Evolutionary conservation across 2,113 vertebrate species (phyloP).

Genomic region (Pseudonaja textilis): DNA sequence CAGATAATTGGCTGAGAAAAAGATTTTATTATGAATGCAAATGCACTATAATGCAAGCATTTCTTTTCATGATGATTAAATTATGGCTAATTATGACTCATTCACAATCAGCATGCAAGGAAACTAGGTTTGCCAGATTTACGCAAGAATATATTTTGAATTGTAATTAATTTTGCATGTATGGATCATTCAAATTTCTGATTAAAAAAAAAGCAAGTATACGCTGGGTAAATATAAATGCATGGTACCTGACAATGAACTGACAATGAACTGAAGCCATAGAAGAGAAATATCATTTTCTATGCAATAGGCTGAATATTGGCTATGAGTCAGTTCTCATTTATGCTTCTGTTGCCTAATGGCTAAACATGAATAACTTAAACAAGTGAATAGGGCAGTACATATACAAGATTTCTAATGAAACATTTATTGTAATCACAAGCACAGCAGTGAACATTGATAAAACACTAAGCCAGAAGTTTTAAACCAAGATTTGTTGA

Average conservation of each 20-base stretch:
- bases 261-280: not conserved
- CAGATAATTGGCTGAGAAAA: not conserved
- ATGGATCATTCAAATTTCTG: conserved; percentile 37
- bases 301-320: not conserved
- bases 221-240: conserved; percentile 20
- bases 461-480: not conserved
- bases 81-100: conserved; percentile 45
- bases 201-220: not conserved
- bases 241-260: conserved; percentile 5
- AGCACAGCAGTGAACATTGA: not conserved
- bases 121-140: not conserved
- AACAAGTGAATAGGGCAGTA: not conserved
- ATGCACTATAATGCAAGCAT: conserved; percentile 41
- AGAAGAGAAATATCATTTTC: not conserved
- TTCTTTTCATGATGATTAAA: conserved; percentile 45
- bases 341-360: not conserved
- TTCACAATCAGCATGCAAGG: conserved; percentile 41
- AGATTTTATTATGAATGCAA: conserved; percentile 26
- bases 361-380: not conserved
- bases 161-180: conserved; percentile 42
- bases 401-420: not conserved
- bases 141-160: conserved; percentile 42
- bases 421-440: not conserved
- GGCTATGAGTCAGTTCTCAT: not conserved
- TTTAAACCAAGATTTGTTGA: not conserved